Conservation (phyloP, 2,113 vertebrate species). For the Chrysemys picta region DNA sequence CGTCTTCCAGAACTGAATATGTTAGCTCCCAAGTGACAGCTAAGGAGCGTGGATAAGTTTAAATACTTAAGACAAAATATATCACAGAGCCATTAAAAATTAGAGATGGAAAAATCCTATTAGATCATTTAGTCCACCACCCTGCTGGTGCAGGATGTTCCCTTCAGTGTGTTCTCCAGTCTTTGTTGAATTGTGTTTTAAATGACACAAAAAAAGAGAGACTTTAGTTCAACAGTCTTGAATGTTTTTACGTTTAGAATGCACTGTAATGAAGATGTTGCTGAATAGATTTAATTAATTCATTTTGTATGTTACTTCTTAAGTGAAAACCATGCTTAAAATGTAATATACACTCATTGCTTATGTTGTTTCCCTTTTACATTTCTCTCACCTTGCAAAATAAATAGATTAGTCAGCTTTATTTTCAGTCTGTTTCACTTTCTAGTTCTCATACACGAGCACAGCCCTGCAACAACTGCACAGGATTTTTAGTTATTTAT, state of each 20-base stretch:
- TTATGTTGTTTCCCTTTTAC: neutral
- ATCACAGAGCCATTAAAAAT: neutral
- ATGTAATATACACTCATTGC: neutral
- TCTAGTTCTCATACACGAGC: neutral
- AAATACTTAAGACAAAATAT: neutral
- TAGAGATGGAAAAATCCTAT: neutral
- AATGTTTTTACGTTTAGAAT: neutral
- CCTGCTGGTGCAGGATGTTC: rapidly evolving
- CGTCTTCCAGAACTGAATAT: neutral
- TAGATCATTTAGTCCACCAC: neutral
- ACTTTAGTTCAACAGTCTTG: neutral
- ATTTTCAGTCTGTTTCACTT: neutral
- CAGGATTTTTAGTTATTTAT: rapidly evolving
- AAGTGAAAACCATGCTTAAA: neutral
- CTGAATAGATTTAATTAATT: neutral
- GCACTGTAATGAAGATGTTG: neutral
- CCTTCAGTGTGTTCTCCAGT: rapidly evolving
- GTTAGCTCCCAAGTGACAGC: neutral
- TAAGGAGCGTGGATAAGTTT: neutral
- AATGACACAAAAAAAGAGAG: neutral
- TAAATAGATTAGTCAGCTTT: neutral
- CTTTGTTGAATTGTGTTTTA: neutral
- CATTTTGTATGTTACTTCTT: neutral
- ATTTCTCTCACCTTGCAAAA: neutral
- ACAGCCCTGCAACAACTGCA: neutral